A percentile compares a stretch with the other conserved stretches of the same genome.
Evolutionary conservation across 2,797 vertebrate species (phyloP).

Genomic region (Sorex maritimensis): DNA sequence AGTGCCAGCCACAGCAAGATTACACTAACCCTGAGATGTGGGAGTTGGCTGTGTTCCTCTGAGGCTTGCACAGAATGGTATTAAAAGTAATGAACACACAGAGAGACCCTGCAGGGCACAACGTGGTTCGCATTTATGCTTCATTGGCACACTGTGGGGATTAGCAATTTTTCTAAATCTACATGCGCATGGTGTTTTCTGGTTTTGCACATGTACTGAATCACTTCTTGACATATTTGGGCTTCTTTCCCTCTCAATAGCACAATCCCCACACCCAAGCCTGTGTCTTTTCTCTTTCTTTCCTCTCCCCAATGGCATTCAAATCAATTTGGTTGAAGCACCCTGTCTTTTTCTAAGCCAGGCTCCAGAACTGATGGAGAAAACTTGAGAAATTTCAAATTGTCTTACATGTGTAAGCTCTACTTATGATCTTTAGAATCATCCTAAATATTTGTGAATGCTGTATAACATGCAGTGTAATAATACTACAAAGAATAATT

Average conservation of each 20-base stretch:
- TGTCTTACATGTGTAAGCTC: conserved; percentile 18
- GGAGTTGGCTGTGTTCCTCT: conserved; percentile 66
- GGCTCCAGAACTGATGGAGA: neutral
- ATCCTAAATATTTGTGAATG: neutral
- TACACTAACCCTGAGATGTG: conserved; percentile 31
- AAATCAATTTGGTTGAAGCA: neutral
- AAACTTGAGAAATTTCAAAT: conserved; percentile 33
- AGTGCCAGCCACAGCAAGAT: conserved; percentile 44
- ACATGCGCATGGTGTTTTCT: neutral
- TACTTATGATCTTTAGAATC: neutral
- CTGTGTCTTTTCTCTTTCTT: neutral
- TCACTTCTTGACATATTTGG: neutral
- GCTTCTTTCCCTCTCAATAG: neutral
- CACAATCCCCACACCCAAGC: neutral
- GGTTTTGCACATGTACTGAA: neutral
- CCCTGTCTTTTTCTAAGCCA: conserved; percentile 11
- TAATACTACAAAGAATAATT: conserved; percentile 7
- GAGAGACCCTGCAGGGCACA: neutral
- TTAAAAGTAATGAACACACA: conserved; percentile 67
- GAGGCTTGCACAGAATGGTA: conserved; percentile 50
- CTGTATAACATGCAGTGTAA: conserved; percentile 17
- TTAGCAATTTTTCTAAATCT: conserved; percentile 51
- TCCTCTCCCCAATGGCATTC: neutral
- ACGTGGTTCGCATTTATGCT: conserved; percentile 18
- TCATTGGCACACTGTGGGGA: conserved; percentile 13